phyloP scores from a whole-genome alignment of 2,888 invertebrate genomes.

The Choreutis nemorana region DNA sequence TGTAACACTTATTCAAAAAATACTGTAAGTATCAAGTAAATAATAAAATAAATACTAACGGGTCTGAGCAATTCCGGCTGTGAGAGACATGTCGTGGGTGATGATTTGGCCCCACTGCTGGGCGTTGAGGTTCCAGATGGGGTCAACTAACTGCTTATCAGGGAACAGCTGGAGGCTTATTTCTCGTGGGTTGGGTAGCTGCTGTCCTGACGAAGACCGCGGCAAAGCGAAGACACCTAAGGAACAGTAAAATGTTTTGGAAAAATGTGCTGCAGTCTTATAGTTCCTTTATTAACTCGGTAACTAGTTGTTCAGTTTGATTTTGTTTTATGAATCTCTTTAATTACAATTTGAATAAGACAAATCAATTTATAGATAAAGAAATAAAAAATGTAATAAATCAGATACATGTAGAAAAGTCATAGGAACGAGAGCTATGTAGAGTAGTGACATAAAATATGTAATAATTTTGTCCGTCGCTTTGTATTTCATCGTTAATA shows the following conservation, averaged over 20 bases:
- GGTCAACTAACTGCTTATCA: constrained; percentile 74
- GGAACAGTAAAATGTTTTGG: constrained; percentile 14
- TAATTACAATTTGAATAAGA: no score
- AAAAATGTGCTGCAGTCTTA: background rate
- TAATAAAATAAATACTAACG: constrained; percentile 65
- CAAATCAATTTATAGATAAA: no score
- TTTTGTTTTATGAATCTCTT: no score
- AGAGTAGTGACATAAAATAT: no score
- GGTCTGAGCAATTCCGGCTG: constrained; percentile 75
- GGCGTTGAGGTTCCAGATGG: constrained; percentile 75
- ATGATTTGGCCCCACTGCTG: constrained; percentile 85
- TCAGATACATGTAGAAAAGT: no score
- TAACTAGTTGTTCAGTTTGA: background rate
- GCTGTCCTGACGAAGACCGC: constrained; percentile 67
- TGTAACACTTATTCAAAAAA: no score
- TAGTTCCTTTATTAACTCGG: background rate
- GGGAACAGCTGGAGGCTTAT: constrained; percentile 77
- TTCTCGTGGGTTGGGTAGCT: constrained; percentile 74
- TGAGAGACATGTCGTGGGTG: constrained; percentile 81
- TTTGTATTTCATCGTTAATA: no score
- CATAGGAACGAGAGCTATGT: no score
- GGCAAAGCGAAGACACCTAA: constrained; percentile 74
- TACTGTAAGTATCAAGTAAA: background rate
- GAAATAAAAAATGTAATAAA: no score
- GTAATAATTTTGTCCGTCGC: no score